Percentiles rank a stretch among this genome's conserved stretches.
Evolutionary conservation across 2,113 vertebrate genomes (phyloP).

Genomic region (Lophius piscatorius): DNA sequence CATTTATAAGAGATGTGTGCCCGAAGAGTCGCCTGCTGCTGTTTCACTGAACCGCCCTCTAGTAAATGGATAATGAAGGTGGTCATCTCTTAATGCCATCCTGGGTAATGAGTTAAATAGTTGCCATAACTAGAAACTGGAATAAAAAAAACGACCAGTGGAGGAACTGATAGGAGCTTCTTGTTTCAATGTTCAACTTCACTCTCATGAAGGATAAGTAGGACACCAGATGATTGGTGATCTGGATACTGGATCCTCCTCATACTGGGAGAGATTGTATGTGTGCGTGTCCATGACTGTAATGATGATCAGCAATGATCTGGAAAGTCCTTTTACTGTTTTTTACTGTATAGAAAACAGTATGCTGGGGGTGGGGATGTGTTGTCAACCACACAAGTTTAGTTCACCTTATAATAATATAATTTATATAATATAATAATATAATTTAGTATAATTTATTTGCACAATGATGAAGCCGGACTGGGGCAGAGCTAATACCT

Average conservation of each 20-base stretch:
- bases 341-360: too few species aligned
- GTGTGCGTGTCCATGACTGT: neutral
- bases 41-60: neutral
- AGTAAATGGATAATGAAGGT: constrained; percentile 21
- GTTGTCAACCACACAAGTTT: too few species aligned
- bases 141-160: neutral
- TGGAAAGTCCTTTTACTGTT: too few species aligned
- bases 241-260: constrained; percentile 3
- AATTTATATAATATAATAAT: too few species aligned
- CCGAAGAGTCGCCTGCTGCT: neutral
- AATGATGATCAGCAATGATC: too few species aligned
- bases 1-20: constrained; percentile 4
- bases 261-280: constrained; percentile 9
- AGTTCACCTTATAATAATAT: too few species aligned
- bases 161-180: constrained; percentile 5
- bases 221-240: constrained; percentile 16
- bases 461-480: too few species aligned
- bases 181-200: constrained; percentile 1
- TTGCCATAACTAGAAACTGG: constrained; percentile 10
- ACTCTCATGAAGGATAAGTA: constrained; percentile 26
- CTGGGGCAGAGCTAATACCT: too few species aligned
- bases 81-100: constrained; percentile 39
- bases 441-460: too few species aligned
- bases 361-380: too few species aligned
- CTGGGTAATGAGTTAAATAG: constrained; percentile 14